phyloP scores from a whole-genome alignment of 2,888 invertebrate species.

The Stenichneumon culpator region DNA sequence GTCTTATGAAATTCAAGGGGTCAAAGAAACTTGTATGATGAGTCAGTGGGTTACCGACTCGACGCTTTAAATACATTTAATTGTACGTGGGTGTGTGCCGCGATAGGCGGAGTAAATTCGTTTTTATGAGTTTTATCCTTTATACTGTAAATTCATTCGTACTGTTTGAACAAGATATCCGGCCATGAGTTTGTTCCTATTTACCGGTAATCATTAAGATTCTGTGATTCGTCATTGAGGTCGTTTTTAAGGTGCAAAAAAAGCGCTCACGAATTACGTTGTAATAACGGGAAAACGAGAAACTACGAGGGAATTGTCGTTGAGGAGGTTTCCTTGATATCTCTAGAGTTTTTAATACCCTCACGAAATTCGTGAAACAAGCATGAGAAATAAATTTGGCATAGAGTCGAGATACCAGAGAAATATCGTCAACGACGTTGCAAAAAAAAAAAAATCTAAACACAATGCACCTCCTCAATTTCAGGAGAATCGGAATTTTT shows the following conservation, averaged over 20 bases:
- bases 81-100: slow-evolving; percentile 70
- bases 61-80: slow-evolving; percentile 67
- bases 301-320: neutral
- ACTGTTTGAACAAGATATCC: neutral
- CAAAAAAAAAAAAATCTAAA: neutral
- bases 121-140: neutral
- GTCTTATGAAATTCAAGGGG: neutral
- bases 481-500: neutral
- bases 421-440: neutral
- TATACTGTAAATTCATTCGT: neutral
- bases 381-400: neutral
- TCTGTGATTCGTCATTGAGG: neutral
- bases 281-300: slow-evolving; percentile 22
- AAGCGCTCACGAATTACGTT: slow-evolving; percentile 26
- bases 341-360: neutral
- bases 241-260: slow-evolving; percentile 9
- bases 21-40: slow-evolving; percentile 60
- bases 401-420: neutral
- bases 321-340: slow-evolving; percentile 17
- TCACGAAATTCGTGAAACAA: neutral
- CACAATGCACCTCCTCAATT: slow-evolving; percentile 1
- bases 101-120: neutral
- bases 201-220: neutral
- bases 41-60: slow-evolving; percentile 72
- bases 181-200: neutral